Conservation (phyloP, 2,888 invertebrate genomes). For the Cyclophora albipunctata region DNA sequence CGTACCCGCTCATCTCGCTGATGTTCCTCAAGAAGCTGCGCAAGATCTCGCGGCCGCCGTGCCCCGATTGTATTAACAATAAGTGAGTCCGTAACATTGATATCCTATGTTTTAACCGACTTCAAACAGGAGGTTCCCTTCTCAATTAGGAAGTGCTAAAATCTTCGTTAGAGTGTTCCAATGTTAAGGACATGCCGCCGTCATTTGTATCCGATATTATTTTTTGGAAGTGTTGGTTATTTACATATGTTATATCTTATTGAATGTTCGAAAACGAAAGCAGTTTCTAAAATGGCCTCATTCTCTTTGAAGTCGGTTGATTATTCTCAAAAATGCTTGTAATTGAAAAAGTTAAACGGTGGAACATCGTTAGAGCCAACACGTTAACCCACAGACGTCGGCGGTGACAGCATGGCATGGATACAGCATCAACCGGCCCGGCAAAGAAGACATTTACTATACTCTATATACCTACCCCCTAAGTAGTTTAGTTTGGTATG, state of each 20-base stretch:
- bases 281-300: no score
- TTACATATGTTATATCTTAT: no score
- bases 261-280: no score
- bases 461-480: constrained; percentile 18
- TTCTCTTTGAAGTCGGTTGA: no score
- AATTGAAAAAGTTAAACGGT: constrained; percentile 7
- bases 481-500: constrained; percentile 28
- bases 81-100: constrained; percentile 57
- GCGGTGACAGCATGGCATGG: no score
- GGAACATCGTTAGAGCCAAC: constrained; percentile 27
- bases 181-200: no score
- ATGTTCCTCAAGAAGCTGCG: constrained; percentile 83
- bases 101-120: neutral
- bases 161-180: neutral
- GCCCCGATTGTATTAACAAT: constrained; percentile 25
- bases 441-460: constrained; percentile 19
- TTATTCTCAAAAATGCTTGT: no score
- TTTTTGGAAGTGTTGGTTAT: no score
- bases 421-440: neutral
- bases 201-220: no score
- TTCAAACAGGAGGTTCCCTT: no score
- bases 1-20: constrained; percentile 88
- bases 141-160: no score
- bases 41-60: constrained; percentile 36
- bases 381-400: constrained; percentile 25